A percentile compares a stretch with the other conserved stretches of the same genome.
Conservation (phyloP, 23 tunicate genomes). For the Aplidium turbinatum region DNA sequence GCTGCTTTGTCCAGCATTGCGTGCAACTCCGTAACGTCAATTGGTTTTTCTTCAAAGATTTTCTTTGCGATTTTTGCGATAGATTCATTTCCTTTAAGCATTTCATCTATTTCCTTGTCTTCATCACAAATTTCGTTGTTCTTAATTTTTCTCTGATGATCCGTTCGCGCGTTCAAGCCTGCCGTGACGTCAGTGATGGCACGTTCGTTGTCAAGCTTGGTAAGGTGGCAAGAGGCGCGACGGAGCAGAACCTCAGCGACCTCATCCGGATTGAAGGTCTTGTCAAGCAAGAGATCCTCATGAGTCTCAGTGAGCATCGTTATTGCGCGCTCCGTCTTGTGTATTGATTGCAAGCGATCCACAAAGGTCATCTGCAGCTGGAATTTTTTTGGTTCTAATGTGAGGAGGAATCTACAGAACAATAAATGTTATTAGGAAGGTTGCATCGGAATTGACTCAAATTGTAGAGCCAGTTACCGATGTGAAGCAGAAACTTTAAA, state of each 20-base stretch:
- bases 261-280: slow-evolving; percentile 29
- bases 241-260: slow-evolving; percentile 55
- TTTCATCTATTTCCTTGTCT: slow-evolving; percentile 35
- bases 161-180: slow-evolving; percentile 52
- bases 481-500: no score
- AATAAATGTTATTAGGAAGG: no score
- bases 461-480: no score
- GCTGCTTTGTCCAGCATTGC: slow-evolving; percentile 56
- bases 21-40: slow-evolving; percentile 34
- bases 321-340: slow-evolving; percentile 56
- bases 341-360: slow-evolving; percentile 46
- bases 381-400: slow-evolving; percentile 68
- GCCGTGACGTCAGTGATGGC: slow-evolving; percentile 53
- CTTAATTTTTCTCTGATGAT: not conserved
- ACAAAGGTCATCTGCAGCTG: slow-evolving; percentile 78
- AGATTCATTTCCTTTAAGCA: slow-evolving; percentile 25
- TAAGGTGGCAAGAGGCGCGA: slow-evolving; percentile 30
- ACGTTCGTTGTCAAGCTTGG: slow-evolving; percentile 53
- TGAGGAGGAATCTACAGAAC: slow-evolving; percentile 57
- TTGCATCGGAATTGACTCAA: no score
- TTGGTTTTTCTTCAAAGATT: slow-evolving; percentile 42
- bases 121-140: not conserved
- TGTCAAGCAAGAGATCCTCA: slow-evolving; percentile 36
- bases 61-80: slow-evolving; percentile 40
- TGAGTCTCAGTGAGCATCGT: slow-evolving; percentile 54